Percentiles rank a stretch among this genome's conserved stretches.
phyloP scores from a whole-genome alignment of 2,888 invertebrate genomes.

The Caenorhabditis becei region DNA sequence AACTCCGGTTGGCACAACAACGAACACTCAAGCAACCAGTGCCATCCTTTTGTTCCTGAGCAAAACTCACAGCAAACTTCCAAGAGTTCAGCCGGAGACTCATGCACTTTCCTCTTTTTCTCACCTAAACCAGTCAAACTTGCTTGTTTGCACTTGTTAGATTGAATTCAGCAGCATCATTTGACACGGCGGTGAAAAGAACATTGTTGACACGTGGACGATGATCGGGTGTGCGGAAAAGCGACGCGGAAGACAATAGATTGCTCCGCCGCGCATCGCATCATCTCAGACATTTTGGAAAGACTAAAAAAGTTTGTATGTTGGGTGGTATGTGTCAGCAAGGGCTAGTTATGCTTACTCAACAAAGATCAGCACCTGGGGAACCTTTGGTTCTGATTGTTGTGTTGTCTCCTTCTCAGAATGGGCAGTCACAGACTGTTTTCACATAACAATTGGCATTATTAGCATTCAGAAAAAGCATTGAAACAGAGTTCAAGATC shows the following conservation, averaged over 20 bases:
- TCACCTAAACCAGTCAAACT: constrained; percentile 41
- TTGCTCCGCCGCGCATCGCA: constrained; percentile 18
- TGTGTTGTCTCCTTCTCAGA: background rate
- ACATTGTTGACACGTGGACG: constrained; percentile 61
- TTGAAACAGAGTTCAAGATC: constrained; percentile 6
- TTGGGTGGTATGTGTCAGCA: constrained; percentile 9
- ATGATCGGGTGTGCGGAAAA: constrained; percentile 38
- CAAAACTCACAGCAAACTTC: constrained; percentile 1
- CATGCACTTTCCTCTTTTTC: constrained; percentile 23
- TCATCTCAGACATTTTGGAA: constrained; percentile 8
- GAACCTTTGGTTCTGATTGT: background rate
- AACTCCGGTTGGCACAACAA: too few species aligned
- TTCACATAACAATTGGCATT: background rate
- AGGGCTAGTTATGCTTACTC: constrained; percentile 30
- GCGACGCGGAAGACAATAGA: constrained; percentile 45
- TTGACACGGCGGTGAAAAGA: constrained; percentile 47
- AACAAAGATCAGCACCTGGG: constrained; percentile 35
- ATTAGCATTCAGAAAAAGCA: background rate
- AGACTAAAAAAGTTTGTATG: constrained; percentile 23
- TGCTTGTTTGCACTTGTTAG: constrained; percentile 34
- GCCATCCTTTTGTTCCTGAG: constrained; percentile 9
- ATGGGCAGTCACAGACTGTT: background rate
- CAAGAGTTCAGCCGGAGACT: constrained; percentile 5
- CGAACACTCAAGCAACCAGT: too few species aligned
- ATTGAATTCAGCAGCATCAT: constrained; percentile 51